Evolutionary conservation across 2,888 invertebrate species (phyloP).

Genomic region (Lordiphosa fenestrarum): DNA sequence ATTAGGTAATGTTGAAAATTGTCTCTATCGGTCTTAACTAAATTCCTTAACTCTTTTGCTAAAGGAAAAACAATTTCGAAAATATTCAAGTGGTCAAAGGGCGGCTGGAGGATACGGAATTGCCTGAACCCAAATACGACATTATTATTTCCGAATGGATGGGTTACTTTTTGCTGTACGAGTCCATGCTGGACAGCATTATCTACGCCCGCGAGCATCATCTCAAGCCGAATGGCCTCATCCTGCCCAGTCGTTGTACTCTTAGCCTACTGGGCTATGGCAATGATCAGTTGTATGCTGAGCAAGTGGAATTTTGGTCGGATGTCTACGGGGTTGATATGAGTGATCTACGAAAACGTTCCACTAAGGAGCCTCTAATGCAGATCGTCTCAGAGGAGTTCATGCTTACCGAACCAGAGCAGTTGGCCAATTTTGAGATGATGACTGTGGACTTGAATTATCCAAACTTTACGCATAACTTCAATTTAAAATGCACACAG

Average conservation of each 20-base stretch:
- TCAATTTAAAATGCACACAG: conserved; percentile 84
- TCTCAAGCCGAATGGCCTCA: conserved; percentile 86
- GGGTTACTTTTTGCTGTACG: conserved; percentile 98
- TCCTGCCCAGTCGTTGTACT: conserved; percentile 92
- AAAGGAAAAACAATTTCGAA: conserved; percentile 80
- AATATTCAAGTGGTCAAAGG: conserved; percentile 91
- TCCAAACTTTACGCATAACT: conserved; percentile 87
- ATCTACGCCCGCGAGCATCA: conserved; percentile 92
- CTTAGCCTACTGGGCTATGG: conserved; percentile 90
- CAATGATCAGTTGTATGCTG: conserved; percentile 87
- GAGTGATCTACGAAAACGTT: conserved; percentile 93
- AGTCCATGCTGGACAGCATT: conserved; percentile 97
- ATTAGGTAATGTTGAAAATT: conserved; percentile 83
- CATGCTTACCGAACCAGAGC: conserved; percentile 85
- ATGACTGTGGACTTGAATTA: conserved; percentile 86
- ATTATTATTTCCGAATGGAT: conserved; percentile 99
- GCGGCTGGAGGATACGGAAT: conserved; percentile 89
- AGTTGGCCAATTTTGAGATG: conserved; percentile 88
- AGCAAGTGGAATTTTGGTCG: conserved; percentile 92
- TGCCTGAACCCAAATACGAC: conserved; percentile 90
- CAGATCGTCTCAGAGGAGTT: conserved; percentile 83
- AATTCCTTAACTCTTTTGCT: background rate
- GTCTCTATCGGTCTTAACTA: background rate
- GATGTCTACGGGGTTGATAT: conserved; percentile 97
- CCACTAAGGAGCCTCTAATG: conserved; percentile 88